These are phyloP conservation scores for Lingula anatina DNA, from an alignment of 2,888 invertebrate species.

Conservation along the genomic window DNA sequence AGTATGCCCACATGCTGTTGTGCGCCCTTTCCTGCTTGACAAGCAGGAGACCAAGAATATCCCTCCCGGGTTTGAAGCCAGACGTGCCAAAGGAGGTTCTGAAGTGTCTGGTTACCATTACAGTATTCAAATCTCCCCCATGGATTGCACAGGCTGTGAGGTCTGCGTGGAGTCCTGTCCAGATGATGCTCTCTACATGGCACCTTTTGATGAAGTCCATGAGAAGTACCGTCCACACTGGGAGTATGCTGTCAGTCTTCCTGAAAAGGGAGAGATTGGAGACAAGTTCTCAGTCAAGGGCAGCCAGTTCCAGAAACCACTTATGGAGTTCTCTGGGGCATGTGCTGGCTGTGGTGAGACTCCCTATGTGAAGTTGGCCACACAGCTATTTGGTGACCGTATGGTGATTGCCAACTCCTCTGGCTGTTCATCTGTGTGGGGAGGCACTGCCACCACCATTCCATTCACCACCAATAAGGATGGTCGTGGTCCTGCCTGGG, in stretches of 20 bases:
- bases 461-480: slow-evolving; percentile 17
- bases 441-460: slow-evolving; percentile 17
- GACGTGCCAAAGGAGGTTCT: slow-evolving; percentile 19
- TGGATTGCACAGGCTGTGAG: slow-evolving; percentile 15
- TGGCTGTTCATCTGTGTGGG: slow-evolving; percentile 19
- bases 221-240: slow-evolving; percentile 14
- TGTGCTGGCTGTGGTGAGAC: slow-evolving; percentile 19
- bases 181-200: slow-evolving; percentile 20
- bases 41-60: slow-evolving; percentile 12
- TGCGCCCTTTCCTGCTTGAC: slow-evolving; percentile 18
- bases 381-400: slow-evolving; percentile 17
- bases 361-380: slow-evolving; percentile 18
- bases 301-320: slow-evolving; percentile 16
- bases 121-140: slow-evolving; percentile 18
- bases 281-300: slow-evolving; percentile 18
- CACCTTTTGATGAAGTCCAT: slow-evolving; percentile 18
- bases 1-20: slow-evolving; percentile 19
- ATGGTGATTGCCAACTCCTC: slow-evolving; percentile 20
- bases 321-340: slow-evolving; percentile 17
- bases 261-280: slow-evolving; percentile 12
- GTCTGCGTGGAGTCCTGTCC: slow-evolving; percentile 19
- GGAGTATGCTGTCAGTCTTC: slow-evolving; percentile 15
- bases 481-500: slow-evolving; percentile 19
- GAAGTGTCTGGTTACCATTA: slow-evolving; percentile 17
- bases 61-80: slow-evolving; percentile 17